These are phyloP conservation scores for Thymelicus sylvestris DNA, from an alignment of 2,888 invertebrate species.

Conservation along the genomic window DNA sequence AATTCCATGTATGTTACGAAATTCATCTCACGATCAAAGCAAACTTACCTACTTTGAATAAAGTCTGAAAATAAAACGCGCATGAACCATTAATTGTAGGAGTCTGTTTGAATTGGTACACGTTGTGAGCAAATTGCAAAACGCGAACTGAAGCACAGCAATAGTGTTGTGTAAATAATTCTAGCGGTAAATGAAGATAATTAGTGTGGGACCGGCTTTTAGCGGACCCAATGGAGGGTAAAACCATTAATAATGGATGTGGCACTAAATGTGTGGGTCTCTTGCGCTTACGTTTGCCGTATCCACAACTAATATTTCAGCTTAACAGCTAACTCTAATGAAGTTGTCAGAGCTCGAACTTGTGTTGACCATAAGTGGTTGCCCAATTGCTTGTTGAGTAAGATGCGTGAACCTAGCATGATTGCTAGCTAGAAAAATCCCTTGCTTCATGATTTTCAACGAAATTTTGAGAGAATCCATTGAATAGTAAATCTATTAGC, in stretches of 20 bases:
- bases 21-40: too few species aligned
- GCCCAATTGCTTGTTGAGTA: too few species aligned
- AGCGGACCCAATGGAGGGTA: conserved; percentile 54
- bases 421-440: too few species aligned
- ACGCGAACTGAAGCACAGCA: conserved; percentile 18
- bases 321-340: neutral
- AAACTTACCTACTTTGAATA: too few species aligned
- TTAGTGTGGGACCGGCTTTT: conserved; percentile 59
- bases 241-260: conserved; percentile 51
- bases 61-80: neutral
- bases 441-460: too few species aligned
- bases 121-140: conserved; percentile 20
- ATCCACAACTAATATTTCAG: neutral
- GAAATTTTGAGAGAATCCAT: too few species aligned
- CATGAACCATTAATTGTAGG: neutral
- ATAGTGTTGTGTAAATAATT: conserved; percentile 44
- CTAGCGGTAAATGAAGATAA: conserved; percentile 60
- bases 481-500: too few species aligned
- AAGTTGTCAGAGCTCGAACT: too few species aligned
- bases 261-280: conserved; percentile 17
- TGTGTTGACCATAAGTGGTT: too few species aligned
- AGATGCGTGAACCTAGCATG: too few species aligned
- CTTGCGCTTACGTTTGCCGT: neutral
- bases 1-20: too few species aligned
- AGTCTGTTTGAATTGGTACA: conserved; percentile 10